These are phyloP conservation scores for Odontesthes bonariensis DNA, from an alignment of 2,113 vertebrate genomes.

Conservation along the genomic window DNA sequence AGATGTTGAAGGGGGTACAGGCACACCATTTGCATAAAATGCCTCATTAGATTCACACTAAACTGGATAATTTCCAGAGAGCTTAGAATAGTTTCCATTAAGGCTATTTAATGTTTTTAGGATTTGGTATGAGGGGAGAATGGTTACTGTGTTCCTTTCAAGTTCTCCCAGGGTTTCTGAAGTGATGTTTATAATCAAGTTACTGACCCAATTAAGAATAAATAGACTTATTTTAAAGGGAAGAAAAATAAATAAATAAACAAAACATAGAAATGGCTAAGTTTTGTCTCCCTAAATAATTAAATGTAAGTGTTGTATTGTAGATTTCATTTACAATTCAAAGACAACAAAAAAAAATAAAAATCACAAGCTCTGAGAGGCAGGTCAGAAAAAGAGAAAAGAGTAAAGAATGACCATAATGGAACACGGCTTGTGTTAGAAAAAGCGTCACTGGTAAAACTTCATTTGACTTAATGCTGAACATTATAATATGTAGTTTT, in stretches of 20 bases:
- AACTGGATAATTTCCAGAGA: slow-evolving; percentile 41
- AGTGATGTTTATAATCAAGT: slow-evolving; percentile 36
- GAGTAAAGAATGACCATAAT: slow-evolving; percentile 27
- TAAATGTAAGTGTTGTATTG: slow-evolving; percentile 1
- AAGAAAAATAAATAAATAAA: background rate
- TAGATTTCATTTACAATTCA: slow-evolving; percentile 21
- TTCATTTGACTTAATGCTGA: slow-evolving; percentile 14
- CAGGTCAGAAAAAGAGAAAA: background rate
- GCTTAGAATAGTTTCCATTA: slow-evolving; percentile 53
- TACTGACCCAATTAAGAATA: slow-evolving; percentile 39
- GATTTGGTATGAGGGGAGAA: slow-evolving; percentile 35
- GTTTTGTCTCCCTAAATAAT: slow-evolving; percentile 1
- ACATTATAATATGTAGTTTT: slow-evolving; percentile 4
- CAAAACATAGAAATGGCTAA: no score
- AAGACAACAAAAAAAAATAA: no score
- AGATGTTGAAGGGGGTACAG: slow-evolving; percentile 33
- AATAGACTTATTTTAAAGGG: background rate
- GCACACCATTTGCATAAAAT: slow-evolving; percentile 47
- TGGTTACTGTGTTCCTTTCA: slow-evolving; percentile 48
- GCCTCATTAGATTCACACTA: slow-evolving; percentile 54
- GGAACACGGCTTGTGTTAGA: slow-evolving; percentile 19
- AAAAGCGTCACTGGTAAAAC: slow-evolving; percentile 25
- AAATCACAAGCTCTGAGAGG: slow-evolving; percentile 10
- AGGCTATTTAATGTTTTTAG: slow-evolving; percentile 55
- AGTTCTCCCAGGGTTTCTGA: slow-evolving; percentile 33